Conservation (phyloP, 2,797 vertebrate genomes). For the Cossypha polioptera region DNA sequence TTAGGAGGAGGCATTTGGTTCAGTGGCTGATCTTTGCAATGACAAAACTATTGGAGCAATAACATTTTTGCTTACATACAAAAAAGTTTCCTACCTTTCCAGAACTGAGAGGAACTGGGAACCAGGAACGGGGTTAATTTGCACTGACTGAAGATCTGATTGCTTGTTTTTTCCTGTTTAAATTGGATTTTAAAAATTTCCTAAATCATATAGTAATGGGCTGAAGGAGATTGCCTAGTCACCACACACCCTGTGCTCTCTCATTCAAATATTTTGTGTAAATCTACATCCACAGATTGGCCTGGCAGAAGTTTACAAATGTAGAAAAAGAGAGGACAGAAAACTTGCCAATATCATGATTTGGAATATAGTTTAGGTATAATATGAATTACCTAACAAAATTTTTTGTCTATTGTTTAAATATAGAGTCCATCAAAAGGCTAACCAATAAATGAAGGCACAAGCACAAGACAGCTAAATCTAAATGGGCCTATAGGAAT, state of each 20-base stretch:
- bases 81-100: not conserved
- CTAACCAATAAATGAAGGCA: not conserved
- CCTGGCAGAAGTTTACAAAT: not conserved
- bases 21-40: not conserved
- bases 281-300: not conserved
- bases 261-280: not conserved
- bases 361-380: not conserved
- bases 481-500: not conserved
- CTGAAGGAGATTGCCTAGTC: not conserved
- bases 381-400: not conserved
- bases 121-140: not conserved
- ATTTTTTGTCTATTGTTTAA: not conserved
- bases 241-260: rapidly evolving
- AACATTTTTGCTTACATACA: not conserved
- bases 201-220: not conserved
- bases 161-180: not conserved
- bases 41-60: not conserved
- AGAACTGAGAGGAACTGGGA: not conserved
- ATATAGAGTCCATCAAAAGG: not conserved
- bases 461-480: not conserved
- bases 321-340: not conserved
- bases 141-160: not conserved
- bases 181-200: not conserved
- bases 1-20: not conserved
- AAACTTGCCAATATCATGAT: not conserved